Base-by-base conservation (phyloP, 2,797 vertebrate species). In the Enteromius afrohamiltoni region DNA sequence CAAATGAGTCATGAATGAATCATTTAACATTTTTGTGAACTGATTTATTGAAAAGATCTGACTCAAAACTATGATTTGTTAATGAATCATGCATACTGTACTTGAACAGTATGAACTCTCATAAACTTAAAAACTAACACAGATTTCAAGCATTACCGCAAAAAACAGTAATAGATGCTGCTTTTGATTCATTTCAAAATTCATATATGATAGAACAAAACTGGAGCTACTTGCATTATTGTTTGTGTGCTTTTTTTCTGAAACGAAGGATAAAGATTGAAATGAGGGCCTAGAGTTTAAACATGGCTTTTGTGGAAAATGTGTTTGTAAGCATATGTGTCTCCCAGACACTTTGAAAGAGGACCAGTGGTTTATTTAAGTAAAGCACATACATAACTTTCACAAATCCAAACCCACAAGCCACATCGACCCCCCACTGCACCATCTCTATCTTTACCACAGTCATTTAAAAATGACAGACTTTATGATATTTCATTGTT, bases 351-450 rank as follows among this genome's bases (percentile, higher is more conserved):
- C 29, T 62, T 76, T 80, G 85, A 85, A 60, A 69, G 42, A 62
- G 64, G 79, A 83, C 84, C 83, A 83, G 82, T 81, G 79, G 80
- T 88, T 88, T 86, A 84, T 83, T 86, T 86, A 68, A 86, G 71
- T 82, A 69, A 84, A 80, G 67, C 79, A 53, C 67, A 83, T 79
- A 81, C 69, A 85, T 78, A 83, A 79, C 79, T 85, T 86, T 65
- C 40, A 79, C 78, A 75, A 71, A 85, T 62, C 85, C 82, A 85
- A 86, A 85, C 42, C 81, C 73, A 29, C 60, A 65, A 78, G 26
- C 80, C 65, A 86, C 85, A 86, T 81, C 45, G 80, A 76, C 73
- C 23, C 80, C 79, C 67, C 42, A 64, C 37, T 69, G 62, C 67
- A 58, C 81, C 16, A 65, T 81, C 83, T 83, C 73, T 69, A 49